These are phyloP conservation scores for Trimorus sp. DNA, from an alignment of 2,888 invertebrate species.

Conservation along the genomic window DNA sequence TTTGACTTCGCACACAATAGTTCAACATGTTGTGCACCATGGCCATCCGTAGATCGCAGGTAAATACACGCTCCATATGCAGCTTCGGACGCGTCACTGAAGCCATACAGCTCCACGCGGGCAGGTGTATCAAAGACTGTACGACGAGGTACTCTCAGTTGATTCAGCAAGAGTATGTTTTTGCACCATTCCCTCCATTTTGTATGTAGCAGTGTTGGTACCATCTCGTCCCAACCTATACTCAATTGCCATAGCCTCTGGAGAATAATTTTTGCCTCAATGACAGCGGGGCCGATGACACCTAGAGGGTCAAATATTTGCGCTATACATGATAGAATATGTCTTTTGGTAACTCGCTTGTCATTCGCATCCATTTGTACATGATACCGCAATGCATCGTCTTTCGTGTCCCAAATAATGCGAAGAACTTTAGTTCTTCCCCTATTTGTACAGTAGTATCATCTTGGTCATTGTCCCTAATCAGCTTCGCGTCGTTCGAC, in stretches of 20 bases:
- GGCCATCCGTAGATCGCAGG: neutral
- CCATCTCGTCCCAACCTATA: conserved; percentile 28
- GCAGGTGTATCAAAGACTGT: neutral
- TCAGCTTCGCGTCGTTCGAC: neutral
- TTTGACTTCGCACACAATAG: conserved; percentile 16
- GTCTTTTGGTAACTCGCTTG: conserved; percentile 13
- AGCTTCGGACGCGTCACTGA: conserved; percentile 45
- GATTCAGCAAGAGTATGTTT: neutral
- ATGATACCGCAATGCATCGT: conserved; percentile 38
- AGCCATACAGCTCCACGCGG: conserved; percentile 11
- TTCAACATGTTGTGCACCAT: neutral
- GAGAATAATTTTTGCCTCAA: conserved; percentile 7
- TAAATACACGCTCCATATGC: conserved; percentile 29
- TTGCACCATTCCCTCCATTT: neutral
- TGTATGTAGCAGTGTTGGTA: neutral
- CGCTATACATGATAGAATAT: conserved; percentile 24
- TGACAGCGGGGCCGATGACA: conserved; percentile 2
- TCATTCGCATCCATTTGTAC: neutral
- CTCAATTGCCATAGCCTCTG: conserved; percentile 29
- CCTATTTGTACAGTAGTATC: conserved; percentile 4
- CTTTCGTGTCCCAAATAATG: conserved; percentile 46
- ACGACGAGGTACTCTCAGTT: conserved; percentile 5
- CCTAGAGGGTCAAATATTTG: conserved; percentile 24
- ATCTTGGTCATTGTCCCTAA: neutral
- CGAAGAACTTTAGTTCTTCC: conserved; percentile 35